A percentile compares a stretch with the other conserved stretches of the same genome.
These are phyloP conservation scores for Chlamydotis undulata DNA, from an alignment of 2,113 vertebrate genomes.

Conservation along the genomic window DNA sequence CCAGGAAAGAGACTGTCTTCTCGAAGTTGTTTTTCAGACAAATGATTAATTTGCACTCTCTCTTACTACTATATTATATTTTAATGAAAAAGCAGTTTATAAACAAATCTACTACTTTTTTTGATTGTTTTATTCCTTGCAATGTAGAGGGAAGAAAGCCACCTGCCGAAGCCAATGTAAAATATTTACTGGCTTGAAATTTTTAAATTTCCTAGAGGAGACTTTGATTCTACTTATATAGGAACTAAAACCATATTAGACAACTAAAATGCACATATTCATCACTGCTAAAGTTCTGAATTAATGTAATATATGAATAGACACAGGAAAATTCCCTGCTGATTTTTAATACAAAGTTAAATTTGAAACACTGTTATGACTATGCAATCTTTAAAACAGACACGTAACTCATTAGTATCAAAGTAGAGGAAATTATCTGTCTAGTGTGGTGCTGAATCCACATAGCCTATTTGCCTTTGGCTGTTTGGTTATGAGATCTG, in stretches of 20 bases:
- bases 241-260: not conserved
- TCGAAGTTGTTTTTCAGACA: conserved; percentile 35
- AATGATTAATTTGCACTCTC: not conserved
- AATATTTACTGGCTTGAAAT: not conserved
- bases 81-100: not conserved
- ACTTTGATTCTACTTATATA: not conserved
- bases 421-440: conserved; percentile 49
- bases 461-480: conserved; percentile 56
- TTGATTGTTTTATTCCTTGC: not conserved
- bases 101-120: not conserved
- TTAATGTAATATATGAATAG: not conserved
- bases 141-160: not conserved
- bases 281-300: not conserved
- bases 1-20: not conserved
- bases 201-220: not conserved
- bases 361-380: not conserved
- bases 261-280: not conserved
- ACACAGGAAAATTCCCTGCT: not conserved
- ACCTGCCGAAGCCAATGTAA: not conserved
- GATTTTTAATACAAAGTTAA: conserved; percentile 40
- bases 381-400: conserved; percentile 55
- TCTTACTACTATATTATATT: not conserved
- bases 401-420: conserved; percentile 51
- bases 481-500: conserved; percentile 53
- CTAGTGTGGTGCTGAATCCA: conserved; percentile 40